Evolutionary conservation across 2,113 vertebrate species (phyloP).

Genomic region (Chionis minor): DNA sequence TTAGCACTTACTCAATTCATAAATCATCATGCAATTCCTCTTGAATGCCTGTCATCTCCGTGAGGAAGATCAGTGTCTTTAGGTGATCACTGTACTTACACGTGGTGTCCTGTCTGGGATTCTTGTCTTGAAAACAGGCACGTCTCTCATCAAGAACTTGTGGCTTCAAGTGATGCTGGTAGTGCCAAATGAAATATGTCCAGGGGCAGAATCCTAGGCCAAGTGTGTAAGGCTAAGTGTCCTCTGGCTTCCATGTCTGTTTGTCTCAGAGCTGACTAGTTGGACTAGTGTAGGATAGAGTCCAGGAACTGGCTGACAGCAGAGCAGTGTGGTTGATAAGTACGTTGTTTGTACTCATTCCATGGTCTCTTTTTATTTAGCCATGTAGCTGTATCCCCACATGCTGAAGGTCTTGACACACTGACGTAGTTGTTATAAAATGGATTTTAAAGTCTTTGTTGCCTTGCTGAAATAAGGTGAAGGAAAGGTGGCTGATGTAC

Average conservation of each 20-base stretch:
- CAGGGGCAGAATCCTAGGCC: neutral
- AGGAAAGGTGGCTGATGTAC: neutral
- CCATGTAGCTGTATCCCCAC: neutral
- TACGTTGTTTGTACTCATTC: neutral
- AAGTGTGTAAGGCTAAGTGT: neutral
- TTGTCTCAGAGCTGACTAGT: neutral
- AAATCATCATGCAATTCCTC: fast-evolving
- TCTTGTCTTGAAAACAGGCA: neutral
- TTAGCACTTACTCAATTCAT: fast-evolving
- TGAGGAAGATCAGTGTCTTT: neutral
- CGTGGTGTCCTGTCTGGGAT: neutral
- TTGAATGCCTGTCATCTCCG: neutral
- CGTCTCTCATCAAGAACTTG: neutral
- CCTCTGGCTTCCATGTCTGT: neutral
- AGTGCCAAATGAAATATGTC: neutral
- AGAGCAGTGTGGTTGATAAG: fast-evolving
- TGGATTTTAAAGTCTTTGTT: neutral
- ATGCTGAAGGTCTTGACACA: neutral
- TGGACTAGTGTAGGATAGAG: neutral
- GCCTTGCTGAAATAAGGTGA: neutral
- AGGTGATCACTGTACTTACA: neutral
- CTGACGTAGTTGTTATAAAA: neutral
- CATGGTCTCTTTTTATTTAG: neutral
- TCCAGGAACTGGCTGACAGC: neutral
- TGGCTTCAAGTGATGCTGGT: neutral